These are phyloP conservation scores for Alviniconcha marisindica DNA, from an alignment of 1,140 invertebrate species.

Conservation along the genomic window DNA sequence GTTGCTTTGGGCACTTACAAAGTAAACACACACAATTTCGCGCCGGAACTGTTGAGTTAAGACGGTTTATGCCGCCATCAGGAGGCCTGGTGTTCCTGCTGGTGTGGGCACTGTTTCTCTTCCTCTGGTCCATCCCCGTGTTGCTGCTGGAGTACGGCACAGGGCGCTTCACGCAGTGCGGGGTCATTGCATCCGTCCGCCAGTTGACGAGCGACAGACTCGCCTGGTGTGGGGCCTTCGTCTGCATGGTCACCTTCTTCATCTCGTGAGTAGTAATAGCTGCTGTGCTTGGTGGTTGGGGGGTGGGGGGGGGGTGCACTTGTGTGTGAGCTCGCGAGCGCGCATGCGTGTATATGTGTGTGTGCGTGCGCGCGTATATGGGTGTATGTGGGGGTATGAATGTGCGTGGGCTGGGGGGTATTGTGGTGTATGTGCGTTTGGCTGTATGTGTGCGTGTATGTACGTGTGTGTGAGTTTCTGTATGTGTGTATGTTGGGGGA, in stretches of 20 bases:
- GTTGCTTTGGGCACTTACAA: too few relatives aligned
- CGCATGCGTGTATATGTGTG: background rate
- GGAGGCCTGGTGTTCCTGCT: conserved; percentile 71
- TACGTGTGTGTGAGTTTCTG: too few relatives aligned
- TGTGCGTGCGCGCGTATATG: background rate
- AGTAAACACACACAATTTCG: too few relatives aligned
- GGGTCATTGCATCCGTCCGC: conserved; percentile 64
- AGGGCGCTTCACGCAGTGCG: conserved; percentile 67
- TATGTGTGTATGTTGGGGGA: too few relatives aligned
- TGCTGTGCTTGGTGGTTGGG: too few relatives aligned
- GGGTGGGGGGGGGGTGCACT: too few relatives aligned
- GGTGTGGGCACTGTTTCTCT: conserved; percentile 68
- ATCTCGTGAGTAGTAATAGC: conserved; percentile 35
- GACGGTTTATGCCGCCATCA: conserved; percentile 46
- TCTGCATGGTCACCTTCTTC: conserved; percentile 67
- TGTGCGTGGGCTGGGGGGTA: too few relatives aligned
- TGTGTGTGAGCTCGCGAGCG: too few relatives aligned
- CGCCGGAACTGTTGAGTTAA: too few relatives aligned
- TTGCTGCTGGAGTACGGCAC: conserved; percentile 69
- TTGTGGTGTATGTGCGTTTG: too few relatives aligned
- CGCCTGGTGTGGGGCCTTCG: conserved; percentile 70
- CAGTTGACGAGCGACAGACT: conserved; percentile 59
- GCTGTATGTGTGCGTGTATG: too few relatives aligned
- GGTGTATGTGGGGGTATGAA: too few relatives aligned
- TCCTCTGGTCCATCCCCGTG: conserved; percentile 71